Conservation (phyloP, 2,113 vertebrate species). For the Myrmecophaga tridactyla region DNA sequence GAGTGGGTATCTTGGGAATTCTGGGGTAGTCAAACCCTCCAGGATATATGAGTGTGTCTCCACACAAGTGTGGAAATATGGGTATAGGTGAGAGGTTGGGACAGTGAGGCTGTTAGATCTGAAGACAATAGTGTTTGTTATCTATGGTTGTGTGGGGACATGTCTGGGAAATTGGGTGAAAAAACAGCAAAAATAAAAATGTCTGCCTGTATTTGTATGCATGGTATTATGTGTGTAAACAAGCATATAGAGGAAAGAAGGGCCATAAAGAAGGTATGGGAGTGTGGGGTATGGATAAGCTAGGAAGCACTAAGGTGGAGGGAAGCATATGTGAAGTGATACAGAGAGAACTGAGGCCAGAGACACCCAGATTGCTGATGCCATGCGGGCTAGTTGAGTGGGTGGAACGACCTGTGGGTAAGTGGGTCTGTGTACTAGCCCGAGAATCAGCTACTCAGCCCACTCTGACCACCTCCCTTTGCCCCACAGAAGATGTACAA, state of each 20-base stretch:
- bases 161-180: background rate
- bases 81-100: background rate
- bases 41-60: background rate
- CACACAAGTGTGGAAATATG: background rate
- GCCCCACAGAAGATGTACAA: conserved; percentile 83
- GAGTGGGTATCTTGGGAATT: background rate
- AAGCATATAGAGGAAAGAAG: background rate
- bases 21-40: background rate
- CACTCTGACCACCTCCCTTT: conserved; percentile 31
- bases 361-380: background rate
- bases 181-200: background rate
- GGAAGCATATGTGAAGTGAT: background rate
- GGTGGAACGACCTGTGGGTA: background rate
- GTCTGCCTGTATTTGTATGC: background rate
- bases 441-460: conserved; percentile 14
- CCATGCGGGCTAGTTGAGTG: background rate
- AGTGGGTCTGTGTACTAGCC: background rate
- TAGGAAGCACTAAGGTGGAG: background rate
- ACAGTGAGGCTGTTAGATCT: background rate
- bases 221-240: background rate
- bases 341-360: background rate
- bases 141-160: background rate
- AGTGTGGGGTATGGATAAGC: background rate
- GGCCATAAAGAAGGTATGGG: background rate
- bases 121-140: background rate